Evolutionary conservation across 2,888 invertebrate genomes (phyloP), one percentile per base, ranked within the genome.

Genomic region (Erynnis tages): DNA sequence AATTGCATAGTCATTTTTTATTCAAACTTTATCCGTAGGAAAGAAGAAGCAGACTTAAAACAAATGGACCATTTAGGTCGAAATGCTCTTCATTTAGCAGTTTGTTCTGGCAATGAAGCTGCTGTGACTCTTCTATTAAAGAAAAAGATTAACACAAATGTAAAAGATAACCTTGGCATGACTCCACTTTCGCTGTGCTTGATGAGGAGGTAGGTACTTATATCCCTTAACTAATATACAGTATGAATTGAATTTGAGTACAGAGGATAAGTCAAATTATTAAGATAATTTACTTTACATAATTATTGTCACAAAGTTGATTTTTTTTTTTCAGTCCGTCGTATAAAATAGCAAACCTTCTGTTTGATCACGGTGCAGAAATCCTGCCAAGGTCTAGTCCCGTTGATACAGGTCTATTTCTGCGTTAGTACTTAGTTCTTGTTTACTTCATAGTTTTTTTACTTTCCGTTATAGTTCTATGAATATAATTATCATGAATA

Each of bases 181-280:
- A 86, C 90, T n/a, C 87, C 91, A 2, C 71, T 91, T 4, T 83
- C 82, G 0, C 60, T 82, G 35, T 76, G 82, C 67, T 57, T 87
- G 14, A 76, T 89, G 73, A 82, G 89, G 66, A 80, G 76, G 87
- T 85, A 60, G 4, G 8, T n/a, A n/a, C n/a, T n/a, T n/a, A 21
- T 14, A 11, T 32, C 5, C 4, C n/a, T 4, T 6, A 13, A 7
- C 4, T 11, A 5, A 13, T 32, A 6, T 32, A 10, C 13, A 32
- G 2, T 34, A 16, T 5, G 30, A 4, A 30, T 27, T 3, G n/a
- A 10, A 10, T 10, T n/a, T 2, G 10, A 29, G 13, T 11, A 5
- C 6, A 1, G 6, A 11, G 1, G 11, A 29, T 11, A 3, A 29
- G 11, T 23, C 2, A 11, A 1, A 4, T 29, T 0, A 11, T 29